Conservation (phyloP, 1,140 invertebrate genomes). For the Pseudachorutes palmiensis region DNA sequence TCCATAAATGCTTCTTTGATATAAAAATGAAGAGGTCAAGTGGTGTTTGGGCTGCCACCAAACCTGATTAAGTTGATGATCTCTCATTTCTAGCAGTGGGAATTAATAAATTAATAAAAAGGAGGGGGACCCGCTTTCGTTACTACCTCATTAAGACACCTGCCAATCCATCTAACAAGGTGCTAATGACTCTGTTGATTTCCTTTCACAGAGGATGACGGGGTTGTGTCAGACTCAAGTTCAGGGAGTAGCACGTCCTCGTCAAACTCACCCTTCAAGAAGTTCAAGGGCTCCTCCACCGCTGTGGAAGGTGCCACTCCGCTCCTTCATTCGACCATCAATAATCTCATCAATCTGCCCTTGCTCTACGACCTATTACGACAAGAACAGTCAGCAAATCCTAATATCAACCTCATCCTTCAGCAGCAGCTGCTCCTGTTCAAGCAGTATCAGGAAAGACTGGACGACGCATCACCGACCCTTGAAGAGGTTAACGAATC, state of each 20-base stretch:
- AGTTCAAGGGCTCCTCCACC: neutral
- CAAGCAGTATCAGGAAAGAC: neutral
- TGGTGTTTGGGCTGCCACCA: too few relatives aligned
- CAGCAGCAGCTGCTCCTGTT: slow-evolving; percentile 7
- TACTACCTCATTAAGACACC: neutral
- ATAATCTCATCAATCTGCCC: neutral
- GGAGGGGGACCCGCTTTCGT: too few relatives aligned
- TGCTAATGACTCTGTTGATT: neutral
- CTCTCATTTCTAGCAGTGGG: neutral
- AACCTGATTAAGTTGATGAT: too few relatives aligned
- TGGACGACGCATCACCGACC: neutral
- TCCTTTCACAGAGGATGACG: neutral
- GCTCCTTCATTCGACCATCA: slow-evolving; percentile 6
- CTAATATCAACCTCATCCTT: slow-evolving; percentile 4
- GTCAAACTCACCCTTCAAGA: neutral
- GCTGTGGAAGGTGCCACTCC: neutral
- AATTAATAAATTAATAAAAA: neutral
- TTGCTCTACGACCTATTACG: neutral
- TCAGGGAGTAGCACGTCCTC: neutral
- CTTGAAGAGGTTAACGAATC: slow-evolving; percentile 7
- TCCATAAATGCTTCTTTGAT: too few relatives aligned
- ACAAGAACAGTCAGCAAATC: slow-evolving; percentile 6
- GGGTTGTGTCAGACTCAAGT: neutral
- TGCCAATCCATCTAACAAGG: neutral
- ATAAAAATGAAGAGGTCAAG: too few relatives aligned